Base-by-base conservation (phyloP, 2,888 invertebrate genomes). In the Cosmia pyralina region DNA sequence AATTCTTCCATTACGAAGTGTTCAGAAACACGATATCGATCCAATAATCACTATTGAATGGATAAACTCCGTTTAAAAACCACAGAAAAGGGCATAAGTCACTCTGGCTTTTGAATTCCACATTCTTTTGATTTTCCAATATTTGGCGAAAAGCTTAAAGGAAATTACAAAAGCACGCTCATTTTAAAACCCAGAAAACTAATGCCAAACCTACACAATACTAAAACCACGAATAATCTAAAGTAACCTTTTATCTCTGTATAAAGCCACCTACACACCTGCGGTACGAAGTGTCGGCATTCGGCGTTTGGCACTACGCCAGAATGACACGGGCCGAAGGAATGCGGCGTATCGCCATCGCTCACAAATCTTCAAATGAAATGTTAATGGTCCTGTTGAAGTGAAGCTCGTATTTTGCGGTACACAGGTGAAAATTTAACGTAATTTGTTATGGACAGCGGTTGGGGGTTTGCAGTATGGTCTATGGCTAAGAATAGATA, bases 371-470 rank as follows among this genome's bases (percentile, higher is more conserved):
- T 85, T 68, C 78, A 83, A 88, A 88, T 90, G 91, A 94, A 93
- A 94, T 92, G 91, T 92, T 94, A 94, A 94, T 92, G 92, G 90
- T 80, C 78, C 84, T 88, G 91, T 89, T 88, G 91, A 91, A 92
- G 92, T 88, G 79, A 84, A 67, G 81, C 78, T 83, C 68, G 70
- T 82, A 81, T 86, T 76, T 83, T 84, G 83, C 68, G 81, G 82
- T 85, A 75, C 75, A 69, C 82, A 82, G 83, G 82, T 84, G 82
- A 76, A 79, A 69, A 63, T 81, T 82, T 75, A 64, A 75, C 53
- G 34, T 72, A 50, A 66, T 82, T 80, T 41, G 77, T 82, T 81
- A 82, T 57, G 57, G 71, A 19, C n/a, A 57, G 66, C 10, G 55
- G 64, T 60, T 50, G 28, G 28, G 22, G 58, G 41, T 58, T 48